Conservation (phyloP, 2,888 invertebrate species). For the Pollenia angustigena region DNA sequence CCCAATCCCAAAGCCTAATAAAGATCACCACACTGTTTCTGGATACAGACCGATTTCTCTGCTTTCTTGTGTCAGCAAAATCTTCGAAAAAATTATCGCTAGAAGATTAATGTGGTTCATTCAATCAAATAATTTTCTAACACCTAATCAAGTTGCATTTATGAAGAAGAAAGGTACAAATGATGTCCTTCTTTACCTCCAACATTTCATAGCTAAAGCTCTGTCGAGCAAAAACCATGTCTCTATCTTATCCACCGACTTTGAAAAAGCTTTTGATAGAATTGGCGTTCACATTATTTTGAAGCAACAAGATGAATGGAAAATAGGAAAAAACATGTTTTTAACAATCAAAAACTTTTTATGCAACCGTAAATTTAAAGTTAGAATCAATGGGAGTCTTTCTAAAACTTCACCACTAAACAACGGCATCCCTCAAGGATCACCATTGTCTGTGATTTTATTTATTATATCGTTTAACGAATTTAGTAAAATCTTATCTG, state of each 20-base stretch:
- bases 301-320: not conserved
- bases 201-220: not conserved
- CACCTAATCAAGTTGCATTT: too few relatives aligned
- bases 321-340: not conserved
- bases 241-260: conserved; percentile 16
- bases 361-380: not conserved
- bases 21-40: too few relatives aligned
- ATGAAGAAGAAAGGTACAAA: too few relatives aligned
- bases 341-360: not conserved
- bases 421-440: too few relatives aligned
- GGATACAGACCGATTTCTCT: too few relatives aligned
- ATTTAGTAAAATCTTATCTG: conserved; percentile 16
- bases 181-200: too few relatives aligned
- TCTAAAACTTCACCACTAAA: not conserved
- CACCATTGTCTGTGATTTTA: not conserved
- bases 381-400: not conserved
- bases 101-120: too few relatives aligned
- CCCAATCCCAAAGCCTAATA: too few relatives aligned
- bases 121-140: too few relatives aligned
- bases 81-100: too few relatives aligned
- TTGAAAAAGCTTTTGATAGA: conserved; percentile 15
- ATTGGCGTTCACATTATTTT: conserved; percentile 4
- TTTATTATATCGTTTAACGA: conserved; percentile 36
- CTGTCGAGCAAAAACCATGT: conserved; percentile 12
- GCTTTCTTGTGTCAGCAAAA: too few relatives aligned